phyloP scores from a whole-genome alignment of 1,140 invertebrate species.

The Parasteatoda tepidariorum region DNA sequence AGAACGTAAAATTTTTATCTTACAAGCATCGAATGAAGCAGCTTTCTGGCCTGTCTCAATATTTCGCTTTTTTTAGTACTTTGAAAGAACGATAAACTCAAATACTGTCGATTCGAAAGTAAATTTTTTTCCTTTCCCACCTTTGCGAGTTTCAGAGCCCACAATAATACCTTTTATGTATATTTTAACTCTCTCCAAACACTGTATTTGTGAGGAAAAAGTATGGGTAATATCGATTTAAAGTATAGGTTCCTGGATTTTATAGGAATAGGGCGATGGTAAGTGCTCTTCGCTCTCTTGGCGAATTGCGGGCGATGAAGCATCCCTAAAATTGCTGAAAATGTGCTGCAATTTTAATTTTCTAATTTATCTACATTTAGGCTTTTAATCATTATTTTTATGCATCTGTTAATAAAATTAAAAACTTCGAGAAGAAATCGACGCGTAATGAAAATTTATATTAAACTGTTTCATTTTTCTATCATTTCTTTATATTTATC shows the following conservation, averaged over 20 bases:
- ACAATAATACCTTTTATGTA: conserved; percentile 31
- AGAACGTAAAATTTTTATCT: conserved; percentile 47
- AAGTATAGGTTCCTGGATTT: background rate
- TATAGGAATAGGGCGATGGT: too few relatives aligned
- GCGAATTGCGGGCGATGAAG: too few relatives aligned
- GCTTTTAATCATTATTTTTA: too few relatives aligned
- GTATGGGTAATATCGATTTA: conserved; percentile 28
- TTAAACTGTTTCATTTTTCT: too few relatives aligned
- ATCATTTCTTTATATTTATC: too few relatives aligned
- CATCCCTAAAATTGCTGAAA: too few relatives aligned
- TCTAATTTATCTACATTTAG: too few relatives aligned
- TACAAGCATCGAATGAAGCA: background rate
- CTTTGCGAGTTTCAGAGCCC: background rate
- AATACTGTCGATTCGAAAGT: conserved; percentile 14
- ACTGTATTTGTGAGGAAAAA: background rate
- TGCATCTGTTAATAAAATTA: too few relatives aligned
- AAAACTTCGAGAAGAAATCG: too few relatives aligned
- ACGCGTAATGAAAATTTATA: too few relatives aligned
- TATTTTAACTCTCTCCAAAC: conserved; percentile 33
- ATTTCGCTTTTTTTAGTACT: background rate
- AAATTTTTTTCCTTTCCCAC: conserved; percentile 7
- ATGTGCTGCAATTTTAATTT: too few relatives aligned
- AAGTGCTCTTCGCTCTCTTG: background rate
- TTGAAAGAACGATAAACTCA: conserved; percentile 10
- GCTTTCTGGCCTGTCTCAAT: too few relatives aligned